phyloP scores from a whole-genome alignment of 2,888 invertebrate genomes.

The Andrena bicolor region DNA sequence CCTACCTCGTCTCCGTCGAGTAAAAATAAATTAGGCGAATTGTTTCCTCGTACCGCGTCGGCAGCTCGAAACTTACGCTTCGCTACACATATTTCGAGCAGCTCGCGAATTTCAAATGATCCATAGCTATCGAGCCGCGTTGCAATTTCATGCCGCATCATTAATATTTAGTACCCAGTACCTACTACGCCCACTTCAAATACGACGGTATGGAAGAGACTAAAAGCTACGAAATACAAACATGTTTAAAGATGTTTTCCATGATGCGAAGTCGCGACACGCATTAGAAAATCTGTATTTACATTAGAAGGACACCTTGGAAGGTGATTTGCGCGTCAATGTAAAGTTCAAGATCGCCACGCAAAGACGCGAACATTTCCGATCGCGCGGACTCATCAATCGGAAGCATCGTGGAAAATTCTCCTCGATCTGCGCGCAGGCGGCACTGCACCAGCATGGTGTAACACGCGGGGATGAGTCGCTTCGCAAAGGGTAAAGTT shows the following conservation, averaged over 20 bases:
- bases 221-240: not conserved
- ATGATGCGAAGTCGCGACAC: not conserved
- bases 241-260: slow-evolving; percentile 22
- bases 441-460: not conserved
- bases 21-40: not conserved
- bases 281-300: slow-evolving; percentile 27
- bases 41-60: not conserved
- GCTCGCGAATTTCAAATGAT: not conserved
- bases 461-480: not conserved
- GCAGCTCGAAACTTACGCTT: not conserved
- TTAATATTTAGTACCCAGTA: not conserved
- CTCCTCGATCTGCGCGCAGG: not conserved
- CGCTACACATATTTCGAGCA: not conserved
- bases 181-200: not conserved
- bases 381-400: not conserved
- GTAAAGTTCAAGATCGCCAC: slow-evolving; percentile 23
- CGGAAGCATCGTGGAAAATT: not conserved
- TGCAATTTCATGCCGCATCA: not conserved
- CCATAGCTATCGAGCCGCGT: not conserved
- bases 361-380: not conserved
- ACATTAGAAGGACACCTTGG: slow-evolving; percentile 3
- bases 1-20: not conserved
- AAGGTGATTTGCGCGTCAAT: slow-evolving; percentile 23
- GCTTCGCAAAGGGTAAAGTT: not conserved
- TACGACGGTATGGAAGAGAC: not conserved